These are phyloP conservation scores for Brenthis hecate DNA, from an alignment of 2,888 invertebrate species.

Conservation along the genomic window DNA sequence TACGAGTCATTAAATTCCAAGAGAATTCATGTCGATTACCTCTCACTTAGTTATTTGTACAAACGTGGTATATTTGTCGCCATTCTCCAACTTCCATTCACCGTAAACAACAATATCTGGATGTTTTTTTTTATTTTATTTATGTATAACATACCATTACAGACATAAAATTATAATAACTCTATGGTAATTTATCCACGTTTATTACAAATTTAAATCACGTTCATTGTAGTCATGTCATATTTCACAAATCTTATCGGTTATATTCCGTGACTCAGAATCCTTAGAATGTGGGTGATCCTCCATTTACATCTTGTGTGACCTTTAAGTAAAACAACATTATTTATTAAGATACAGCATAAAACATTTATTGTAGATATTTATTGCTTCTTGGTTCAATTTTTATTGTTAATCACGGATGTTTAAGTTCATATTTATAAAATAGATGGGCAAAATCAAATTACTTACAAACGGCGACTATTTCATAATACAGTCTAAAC, in stretches of 20 bases:
- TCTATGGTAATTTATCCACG: neutral
- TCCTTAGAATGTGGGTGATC: conserved; percentile 1
- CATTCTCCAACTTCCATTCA: conserved; percentile 36
- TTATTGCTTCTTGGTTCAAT: too few species aligned
- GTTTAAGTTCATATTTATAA: too few species aligned
- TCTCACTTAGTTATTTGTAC: conserved; percentile 38
- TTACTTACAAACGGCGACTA: too few species aligned
- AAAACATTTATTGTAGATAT: too few species aligned
- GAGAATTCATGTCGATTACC: conserved; percentile 22
- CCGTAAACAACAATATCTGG: conserved; percentile 15
- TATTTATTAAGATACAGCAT: neutral
- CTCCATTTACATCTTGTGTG: neutral
- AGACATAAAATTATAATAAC: neutral
- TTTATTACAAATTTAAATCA: neutral
- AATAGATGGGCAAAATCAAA: too few species aligned
- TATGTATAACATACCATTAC: neutral
- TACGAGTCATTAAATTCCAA: conserved; percentile 20
- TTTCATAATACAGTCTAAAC: too few species aligned
- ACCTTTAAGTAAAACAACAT: conserved; percentile 4
- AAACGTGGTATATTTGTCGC: conserved; percentile 23
- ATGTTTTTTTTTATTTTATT: conserved; percentile 6
- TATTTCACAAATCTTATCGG: neutral
- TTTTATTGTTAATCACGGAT: too few species aligned
- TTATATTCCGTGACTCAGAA: neutral
- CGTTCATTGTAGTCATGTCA: neutral